A percentile compares a stretch with the other conserved stretches of the same genome.
Conservation (phyloP, 2,797 vertebrate genomes). For the Acanthis flammea region DNA sequence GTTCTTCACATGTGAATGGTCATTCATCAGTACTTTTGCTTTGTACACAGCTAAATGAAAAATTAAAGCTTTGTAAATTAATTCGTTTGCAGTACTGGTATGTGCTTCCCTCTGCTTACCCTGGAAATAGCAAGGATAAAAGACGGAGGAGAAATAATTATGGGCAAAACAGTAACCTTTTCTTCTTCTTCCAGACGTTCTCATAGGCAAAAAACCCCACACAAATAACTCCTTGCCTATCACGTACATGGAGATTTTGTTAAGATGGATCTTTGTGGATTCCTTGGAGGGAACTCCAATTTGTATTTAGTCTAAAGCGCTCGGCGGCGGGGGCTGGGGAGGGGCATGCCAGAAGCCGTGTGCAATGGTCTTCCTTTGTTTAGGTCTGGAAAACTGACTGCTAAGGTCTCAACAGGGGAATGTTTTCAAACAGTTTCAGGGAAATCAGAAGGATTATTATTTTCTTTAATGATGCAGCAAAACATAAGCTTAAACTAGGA, state of each 20-base stretch:
- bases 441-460: conserved; percentile 18
- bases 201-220: conserved; percentile 46
- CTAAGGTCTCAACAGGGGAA: background rate
- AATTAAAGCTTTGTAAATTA: conserved; percentile 34
- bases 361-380: conserved; percentile 54
- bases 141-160: conserved; percentile 38
- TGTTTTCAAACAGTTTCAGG: conserved; percentile 13
- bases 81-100: conserved; percentile 21
- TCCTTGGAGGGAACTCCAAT: conserved; percentile 49
- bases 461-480: conserved; percentile 46
- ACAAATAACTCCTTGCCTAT: conserved; percentile 42
- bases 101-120: background rate
- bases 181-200: conserved; percentile 45
- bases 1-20: background rate
- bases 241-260: conserved; percentile 56
- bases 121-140: conserved; percentile 6
- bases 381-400: conserved; percentile 14
- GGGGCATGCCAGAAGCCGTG: background rate
- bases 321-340: background rate
- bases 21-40: conserved; percentile 28
- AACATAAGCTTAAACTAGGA: conserved; percentile 25
- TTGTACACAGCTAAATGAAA: conserved; percentile 54
- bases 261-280: conserved; percentile 60
- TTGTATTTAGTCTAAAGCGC: conserved; percentile 71
- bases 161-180: conserved; percentile 57